These are phyloP conservation scores for Alcis repandata DNA, from an alignment of 2,888 invertebrate genomes.

Conservation along the genomic window DNA sequence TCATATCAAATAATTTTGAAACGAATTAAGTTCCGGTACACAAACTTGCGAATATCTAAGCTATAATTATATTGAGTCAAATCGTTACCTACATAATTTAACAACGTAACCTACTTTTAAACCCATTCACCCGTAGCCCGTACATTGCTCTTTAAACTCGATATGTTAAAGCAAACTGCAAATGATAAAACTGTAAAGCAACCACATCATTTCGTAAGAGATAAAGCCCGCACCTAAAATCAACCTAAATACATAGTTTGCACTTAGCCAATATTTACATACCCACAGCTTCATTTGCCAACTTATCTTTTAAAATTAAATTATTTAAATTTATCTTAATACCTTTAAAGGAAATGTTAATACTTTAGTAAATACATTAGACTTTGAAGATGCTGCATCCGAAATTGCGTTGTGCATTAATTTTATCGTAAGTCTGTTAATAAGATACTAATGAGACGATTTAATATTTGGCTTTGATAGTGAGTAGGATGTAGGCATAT, in stretches of 20 bases:
- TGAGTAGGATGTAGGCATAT: background rate
- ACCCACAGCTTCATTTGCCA: constrained; percentile 27
- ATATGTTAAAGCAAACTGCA: constrained; percentile 21
- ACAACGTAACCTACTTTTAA: constrained; percentile 14
- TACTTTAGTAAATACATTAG: constrained; percentile 32
- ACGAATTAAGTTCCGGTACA: background rate
- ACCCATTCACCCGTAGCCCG: constrained; percentile 21
- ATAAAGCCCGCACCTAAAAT: constrained; percentile 56
- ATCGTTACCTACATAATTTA: constrained; percentile 2
- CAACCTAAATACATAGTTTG: constrained; percentile 63
- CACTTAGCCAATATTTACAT: constrained; percentile 55
- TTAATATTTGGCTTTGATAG: background rate
- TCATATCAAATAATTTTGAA: background rate
- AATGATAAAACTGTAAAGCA: constrained; percentile 36
- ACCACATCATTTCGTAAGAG: constrained; percentile 30
- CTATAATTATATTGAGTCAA: background rate
- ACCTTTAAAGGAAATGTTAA: constrained; percentile 30
- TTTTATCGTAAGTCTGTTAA: constrained; percentile 8
- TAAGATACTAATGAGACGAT: background rate
- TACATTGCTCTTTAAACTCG: constrained; percentile 24
- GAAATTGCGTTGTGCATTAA: constrained; percentile 28
- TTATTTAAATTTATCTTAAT: constrained; percentile 24
- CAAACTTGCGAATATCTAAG: background rate
- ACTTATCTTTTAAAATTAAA: constrained; percentile 25
- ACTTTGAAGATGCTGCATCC: constrained; percentile 24